These are phyloP conservation scores for Saccostrea echinata DNA, from an alignment of 1,140 invertebrate genomes.

Conservation along the genomic window DNA sequence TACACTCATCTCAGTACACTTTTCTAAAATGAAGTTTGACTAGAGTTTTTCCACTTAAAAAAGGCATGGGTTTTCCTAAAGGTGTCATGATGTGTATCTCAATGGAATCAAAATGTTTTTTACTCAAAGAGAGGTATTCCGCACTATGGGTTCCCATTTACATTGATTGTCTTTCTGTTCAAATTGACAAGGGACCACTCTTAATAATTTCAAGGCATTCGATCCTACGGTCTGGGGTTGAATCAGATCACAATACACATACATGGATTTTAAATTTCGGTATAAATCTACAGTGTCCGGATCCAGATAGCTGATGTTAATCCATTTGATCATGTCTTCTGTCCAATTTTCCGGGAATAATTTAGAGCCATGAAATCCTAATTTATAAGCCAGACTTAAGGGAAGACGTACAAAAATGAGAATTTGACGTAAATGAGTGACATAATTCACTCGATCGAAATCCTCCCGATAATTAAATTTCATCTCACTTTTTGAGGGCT, in stretches of 20 bases:
- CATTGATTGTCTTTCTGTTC: background rate
- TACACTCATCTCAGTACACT: background rate
- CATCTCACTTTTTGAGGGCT: background rate
- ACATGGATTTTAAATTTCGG: background rate
- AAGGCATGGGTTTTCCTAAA: background rate
- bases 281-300: background rate
- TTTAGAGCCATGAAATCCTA: background rate
- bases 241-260: background rate
- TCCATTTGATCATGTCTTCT: background rate
- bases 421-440: background rate
- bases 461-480: background rate
- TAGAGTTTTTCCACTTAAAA: background rate
- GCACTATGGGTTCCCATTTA: background rate
- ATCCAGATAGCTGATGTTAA: background rate
- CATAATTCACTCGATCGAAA: background rate
- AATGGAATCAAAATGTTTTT: background rate
- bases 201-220: background rate
- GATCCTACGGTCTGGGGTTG: background rate
- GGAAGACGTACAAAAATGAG: background rate
- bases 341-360: background rate
- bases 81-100: background rate
- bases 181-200: background rate
- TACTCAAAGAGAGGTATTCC: background rate
- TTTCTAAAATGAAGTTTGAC: background rate
- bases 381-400: background rate